A percentile compares a stretch with the other conserved stretches of the same genome.
Conservation (phyloP, 2,113 vertebrate genomes). For the Varanus komodoensis region DNA sequence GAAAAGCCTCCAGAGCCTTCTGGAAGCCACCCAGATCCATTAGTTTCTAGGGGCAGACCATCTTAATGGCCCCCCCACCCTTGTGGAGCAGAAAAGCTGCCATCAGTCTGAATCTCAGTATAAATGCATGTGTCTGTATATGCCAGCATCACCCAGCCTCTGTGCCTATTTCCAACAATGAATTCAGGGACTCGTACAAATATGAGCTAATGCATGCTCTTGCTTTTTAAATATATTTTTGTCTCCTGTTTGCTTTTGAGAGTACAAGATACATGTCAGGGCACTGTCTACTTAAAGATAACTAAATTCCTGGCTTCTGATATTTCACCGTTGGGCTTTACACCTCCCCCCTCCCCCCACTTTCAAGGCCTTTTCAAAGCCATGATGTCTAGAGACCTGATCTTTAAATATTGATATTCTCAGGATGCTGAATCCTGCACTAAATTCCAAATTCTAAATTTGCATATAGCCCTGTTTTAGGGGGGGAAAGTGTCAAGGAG, state of each 20-base stretch:
- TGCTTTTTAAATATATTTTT: background rate
- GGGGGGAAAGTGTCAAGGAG: background rate
- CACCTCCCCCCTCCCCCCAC: no score
- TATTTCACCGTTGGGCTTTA: background rate
- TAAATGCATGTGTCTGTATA: no score
- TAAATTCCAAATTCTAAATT: background rate
- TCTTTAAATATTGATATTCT: background rate
- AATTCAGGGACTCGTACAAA: background rate
- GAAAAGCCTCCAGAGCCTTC: no score
- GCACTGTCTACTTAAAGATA: background rate
- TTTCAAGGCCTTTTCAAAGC: background rate
- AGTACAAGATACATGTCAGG: background rate
- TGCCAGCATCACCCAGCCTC: background rate
- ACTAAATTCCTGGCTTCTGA: background rate
- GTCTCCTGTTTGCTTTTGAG: background rate
- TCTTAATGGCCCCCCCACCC: no score
- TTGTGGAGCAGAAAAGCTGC: no score
- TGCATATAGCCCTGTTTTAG: background rate
- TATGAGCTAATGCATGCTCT: background rate
- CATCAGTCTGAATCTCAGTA: no score
- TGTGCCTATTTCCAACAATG: no score
- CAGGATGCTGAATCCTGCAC: background rate
- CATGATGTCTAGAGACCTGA: background rate
- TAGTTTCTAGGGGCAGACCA: no score
- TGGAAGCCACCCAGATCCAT: no score